Evolutionary conservation across 2,797 vertebrate genomes (phyloP).

Genomic region (Melanotaenia parkinsoni): DNA sequence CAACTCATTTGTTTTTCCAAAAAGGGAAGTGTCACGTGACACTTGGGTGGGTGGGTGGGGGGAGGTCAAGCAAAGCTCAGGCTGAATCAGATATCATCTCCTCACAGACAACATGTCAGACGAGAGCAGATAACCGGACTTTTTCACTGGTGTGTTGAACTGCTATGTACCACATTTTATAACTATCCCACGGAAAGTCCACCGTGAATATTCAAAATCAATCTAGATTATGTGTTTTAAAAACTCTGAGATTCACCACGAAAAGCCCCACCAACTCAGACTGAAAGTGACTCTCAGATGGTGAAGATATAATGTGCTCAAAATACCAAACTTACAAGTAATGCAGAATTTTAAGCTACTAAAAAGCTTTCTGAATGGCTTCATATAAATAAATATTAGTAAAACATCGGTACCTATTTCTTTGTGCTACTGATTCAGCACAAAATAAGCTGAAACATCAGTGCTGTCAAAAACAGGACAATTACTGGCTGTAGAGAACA

Average conservation of each 20-base stretch:
- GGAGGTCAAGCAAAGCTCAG: conserved; percentile 48
- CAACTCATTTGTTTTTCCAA: neutral
- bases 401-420: neutral
- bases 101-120: conserved; percentile 58
- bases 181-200: conserved; percentile 50
- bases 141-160: conserved; percentile 3
- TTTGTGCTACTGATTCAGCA: neutral
- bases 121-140: conserved; percentile 34
- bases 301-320: neutral
- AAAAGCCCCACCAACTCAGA: conserved; percentile 53
- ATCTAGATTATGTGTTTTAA: conserved; percentile 14
- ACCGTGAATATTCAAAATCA: conserved; percentile 22
- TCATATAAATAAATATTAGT: neutral
- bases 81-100: conserved; percentile 57
- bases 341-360: neutral
- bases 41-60: neutral
- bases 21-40: conserved; percentile 12
- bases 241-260: conserved; percentile 51
- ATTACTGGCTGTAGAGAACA: neutral
- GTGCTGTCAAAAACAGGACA: neutral
- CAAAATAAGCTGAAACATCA: neutral
- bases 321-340: neutral
- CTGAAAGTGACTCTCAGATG: conserved; percentile 41
- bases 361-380: neutral
- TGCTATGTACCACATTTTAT: conserved; percentile 21